These are phyloP conservation scores for Pomatostomus ruficeps DNA, from an alignment of 2,113 vertebrate species.

Conservation along the genomic window DNA sequence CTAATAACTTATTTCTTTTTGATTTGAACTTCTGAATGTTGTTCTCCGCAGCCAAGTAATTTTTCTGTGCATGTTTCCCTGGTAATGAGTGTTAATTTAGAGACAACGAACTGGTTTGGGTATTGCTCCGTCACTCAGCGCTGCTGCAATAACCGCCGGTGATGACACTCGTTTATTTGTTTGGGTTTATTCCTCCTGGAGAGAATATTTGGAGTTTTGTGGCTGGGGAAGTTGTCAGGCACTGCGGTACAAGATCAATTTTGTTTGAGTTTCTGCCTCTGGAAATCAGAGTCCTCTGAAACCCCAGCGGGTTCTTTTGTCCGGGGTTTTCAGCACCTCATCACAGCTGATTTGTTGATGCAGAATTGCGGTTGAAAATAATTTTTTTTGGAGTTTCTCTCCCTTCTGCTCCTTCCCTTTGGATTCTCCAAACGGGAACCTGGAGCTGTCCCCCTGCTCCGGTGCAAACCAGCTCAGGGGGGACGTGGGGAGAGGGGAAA, in stretches of 20 bases:
- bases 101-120: rapidly evolving
- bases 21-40: neutral
- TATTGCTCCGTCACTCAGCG: neutral
- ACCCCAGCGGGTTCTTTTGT: neutral
- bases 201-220: neutral
- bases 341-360: neutral
- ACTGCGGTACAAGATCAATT: neutral
- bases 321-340: neutral
- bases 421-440: neutral
- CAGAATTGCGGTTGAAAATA: no score
- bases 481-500: neutral
- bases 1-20: neutral
- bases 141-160: neutral
- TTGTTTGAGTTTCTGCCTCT: neutral
- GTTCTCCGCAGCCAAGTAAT: neutral
- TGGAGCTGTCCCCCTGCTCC: neutral
- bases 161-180: neutral
- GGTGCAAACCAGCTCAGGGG: neutral
- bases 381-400: neutral
- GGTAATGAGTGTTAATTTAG: neutral
- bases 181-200: neutral
- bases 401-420: neutral
- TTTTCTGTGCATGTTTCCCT: neutral
- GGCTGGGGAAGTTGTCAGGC: neutral
- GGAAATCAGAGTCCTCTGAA: neutral